phyloP scores from a whole-genome alignment of 2,797 vertebrate genomes.

The Mionectes olivaceus region DNA sequence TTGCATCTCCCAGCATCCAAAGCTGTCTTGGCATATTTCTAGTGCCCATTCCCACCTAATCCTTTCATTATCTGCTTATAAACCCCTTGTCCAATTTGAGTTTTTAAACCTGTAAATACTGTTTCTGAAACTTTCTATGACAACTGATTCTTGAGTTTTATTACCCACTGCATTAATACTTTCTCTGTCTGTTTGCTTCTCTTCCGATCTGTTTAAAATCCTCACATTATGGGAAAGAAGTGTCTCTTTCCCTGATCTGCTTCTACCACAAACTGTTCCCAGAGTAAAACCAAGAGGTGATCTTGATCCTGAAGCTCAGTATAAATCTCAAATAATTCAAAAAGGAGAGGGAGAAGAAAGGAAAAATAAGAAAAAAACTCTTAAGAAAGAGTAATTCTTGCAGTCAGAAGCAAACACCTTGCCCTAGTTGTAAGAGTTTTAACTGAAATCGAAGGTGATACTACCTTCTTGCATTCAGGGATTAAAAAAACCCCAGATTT shows the following conservation, averaged over 20 bases:
- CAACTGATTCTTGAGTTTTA: not conserved
- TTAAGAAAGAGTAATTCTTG: rapidly evolving
- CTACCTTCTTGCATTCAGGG: not conserved
- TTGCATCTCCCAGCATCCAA: not conserved
- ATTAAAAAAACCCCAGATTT: not conserved
- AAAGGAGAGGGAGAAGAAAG: not conserved
- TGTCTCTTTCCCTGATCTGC: not conserved
- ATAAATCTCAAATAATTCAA: not conserved
- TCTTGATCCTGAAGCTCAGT: not conserved
- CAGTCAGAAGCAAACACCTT: not conserved
- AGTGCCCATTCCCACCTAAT: not conserved
- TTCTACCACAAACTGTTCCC: not conserved
- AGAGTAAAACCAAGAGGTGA: not conserved
- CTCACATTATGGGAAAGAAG: not conserved
- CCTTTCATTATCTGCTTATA: not conserved
- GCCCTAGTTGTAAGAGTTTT: not conserved
- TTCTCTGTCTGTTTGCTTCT: not conserved
- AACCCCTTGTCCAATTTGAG: not conserved
- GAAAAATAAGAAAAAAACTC: rapidly evolving
- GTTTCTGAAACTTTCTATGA: not conserved
- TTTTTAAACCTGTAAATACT: not conserved
- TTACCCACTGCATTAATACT: not conserved
- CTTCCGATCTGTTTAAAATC: not conserved
- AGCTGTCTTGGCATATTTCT: not conserved
- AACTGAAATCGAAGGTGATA: not conserved